These are phyloP conservation scores for Eumeta japonica DNA, from an alignment of 1,140 invertebrate species.

Conservation along the genomic window DNA sequence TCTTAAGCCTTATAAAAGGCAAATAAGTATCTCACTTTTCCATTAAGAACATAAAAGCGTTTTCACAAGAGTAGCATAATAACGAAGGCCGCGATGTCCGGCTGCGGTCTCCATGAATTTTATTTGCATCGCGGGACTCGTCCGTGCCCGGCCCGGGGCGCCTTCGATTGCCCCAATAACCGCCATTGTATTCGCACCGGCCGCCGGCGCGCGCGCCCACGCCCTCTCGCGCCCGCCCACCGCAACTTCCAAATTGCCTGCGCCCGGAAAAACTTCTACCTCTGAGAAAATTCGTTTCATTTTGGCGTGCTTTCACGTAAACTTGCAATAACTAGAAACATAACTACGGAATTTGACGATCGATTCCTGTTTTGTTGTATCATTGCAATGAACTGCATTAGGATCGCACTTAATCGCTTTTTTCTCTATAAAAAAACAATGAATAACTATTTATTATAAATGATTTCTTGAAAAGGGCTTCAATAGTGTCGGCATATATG, in stretches of 20 bases:
- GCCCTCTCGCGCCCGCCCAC: constrained; percentile 1
- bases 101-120: constrained; percentile 42
- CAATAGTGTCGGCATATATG: too few relatives aligned
- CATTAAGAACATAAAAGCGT: constrained; percentile 56
- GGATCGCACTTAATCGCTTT: too few relatives aligned
- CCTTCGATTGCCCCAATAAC: constrained; percentile 50
- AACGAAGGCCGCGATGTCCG: constrained; percentile 51
- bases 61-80: constrained; percentile 54
- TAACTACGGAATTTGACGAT: constrained; percentile 26
- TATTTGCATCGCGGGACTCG: constrained; percentile 52
- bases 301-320: constrained; percentile 32
- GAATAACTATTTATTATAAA: too few relatives aligned
- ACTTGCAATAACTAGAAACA: constrained; percentile 30
- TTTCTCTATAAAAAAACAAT: too few relatives aligned
- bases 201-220: background rate
- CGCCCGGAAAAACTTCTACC: constrained; percentile 41
- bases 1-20: too few relatives aligned
- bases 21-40: constrained; percentile 56
- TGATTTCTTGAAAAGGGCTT: too few relatives aligned
- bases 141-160: constrained; percentile 32
- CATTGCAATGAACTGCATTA: too few relatives aligned
- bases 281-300: constrained; percentile 40
- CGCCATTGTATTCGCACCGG: constrained; percentile 33
- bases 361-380: constrained; percentile 18
- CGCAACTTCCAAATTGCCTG: constrained; percentile 41